Evolutionary conservation across 2,888 invertebrate species (phyloP).

Genomic region (Cataglyphis cursor): DNA sequence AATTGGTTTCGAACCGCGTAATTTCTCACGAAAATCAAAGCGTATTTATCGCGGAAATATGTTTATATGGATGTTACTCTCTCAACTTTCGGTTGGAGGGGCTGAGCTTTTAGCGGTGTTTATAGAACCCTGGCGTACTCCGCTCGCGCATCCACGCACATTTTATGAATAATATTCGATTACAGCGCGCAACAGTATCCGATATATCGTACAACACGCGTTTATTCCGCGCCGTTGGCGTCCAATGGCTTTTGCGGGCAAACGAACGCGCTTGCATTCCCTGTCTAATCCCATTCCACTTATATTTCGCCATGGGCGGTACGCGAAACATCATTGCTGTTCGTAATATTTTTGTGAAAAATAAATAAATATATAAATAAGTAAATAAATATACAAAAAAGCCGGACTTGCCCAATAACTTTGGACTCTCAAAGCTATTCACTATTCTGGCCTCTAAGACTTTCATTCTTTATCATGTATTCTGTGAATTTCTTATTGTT

Average conservation of each 20-base stretch:
- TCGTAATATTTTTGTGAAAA: background rate
- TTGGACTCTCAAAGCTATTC: background rate
- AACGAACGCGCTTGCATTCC: constrained; percentile 1
- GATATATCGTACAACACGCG: constrained; percentile 12
- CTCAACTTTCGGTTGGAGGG: background rate
- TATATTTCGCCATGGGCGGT: constrained; percentile 12
- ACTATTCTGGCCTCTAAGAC: background rate
- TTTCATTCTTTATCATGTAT: background rate
- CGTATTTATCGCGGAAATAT: constrained; percentile 2
- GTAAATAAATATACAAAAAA: background rate
- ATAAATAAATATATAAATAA: too few relatives aligned
- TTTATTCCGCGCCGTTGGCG: constrained; percentile 32
- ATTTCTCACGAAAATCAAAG: constrained; percentile 8
- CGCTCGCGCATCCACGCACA: constrained; percentile 14
- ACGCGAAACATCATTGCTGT: background rate
- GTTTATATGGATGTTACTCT: background rate
- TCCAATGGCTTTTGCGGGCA: constrained; percentile 20
- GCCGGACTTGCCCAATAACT: background rate
- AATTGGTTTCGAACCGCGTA: background rate
- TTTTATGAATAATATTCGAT: constrained; percentile 55
- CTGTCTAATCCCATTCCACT: constrained; percentile 15
- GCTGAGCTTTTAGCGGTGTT: constrained; percentile 47
- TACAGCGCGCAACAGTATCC: constrained; percentile 48
- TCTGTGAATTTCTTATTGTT: background rate
- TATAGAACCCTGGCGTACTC: constrained; percentile 11